Percentiles rank a stretch among this genome's conserved stretches.
Evolutionary conservation across 1,140 invertebrate genomes (phyloP).

Genomic region (Heliothis subflexa): DNA sequence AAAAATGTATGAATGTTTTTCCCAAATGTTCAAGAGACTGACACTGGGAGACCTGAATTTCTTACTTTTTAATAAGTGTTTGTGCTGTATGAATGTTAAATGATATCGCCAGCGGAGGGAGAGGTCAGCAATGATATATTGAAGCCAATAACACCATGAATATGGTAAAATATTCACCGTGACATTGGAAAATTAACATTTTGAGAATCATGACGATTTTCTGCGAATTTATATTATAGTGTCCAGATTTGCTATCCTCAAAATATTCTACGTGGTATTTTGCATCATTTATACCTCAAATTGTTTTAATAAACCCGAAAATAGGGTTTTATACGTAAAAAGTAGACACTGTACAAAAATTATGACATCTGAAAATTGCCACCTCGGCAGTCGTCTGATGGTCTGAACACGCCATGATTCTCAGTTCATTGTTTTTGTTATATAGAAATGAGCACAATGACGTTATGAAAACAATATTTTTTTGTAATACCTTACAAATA

Average conservation of each 20-base stretch:
- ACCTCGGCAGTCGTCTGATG: constrained; percentile 72
- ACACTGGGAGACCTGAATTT: too few relatives aligned
- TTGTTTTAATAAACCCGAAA: neutral
- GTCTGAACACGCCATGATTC: constrained; percentile 43
- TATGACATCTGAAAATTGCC: constrained; percentile 78
- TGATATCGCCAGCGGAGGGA: neutral
- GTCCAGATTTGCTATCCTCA: neutral
- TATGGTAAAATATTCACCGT: constrained; percentile 34
- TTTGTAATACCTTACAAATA: constrained; percentile 80
- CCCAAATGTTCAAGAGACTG: too few relatives aligned
- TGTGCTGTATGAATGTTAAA: neutral
- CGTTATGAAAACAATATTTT: constrained; percentile 45
- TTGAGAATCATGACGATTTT: constrained; percentile 19
- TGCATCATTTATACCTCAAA: neutral
- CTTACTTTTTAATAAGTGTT: neutral
- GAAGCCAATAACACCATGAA: neutral
- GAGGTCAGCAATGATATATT: neutral
- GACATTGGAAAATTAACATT: constrained; percentile 35
- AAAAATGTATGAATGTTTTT: too few relatives aligned
- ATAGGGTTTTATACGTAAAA: constrained; percentile 9
- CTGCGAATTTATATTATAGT: neutral
- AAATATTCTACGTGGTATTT: neutral
- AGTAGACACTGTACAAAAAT: constrained; percentile 55
- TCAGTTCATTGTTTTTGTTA: constrained; percentile 12
- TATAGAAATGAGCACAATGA: constrained; percentile 1